Evolutionary conservation across 2,888 invertebrate species (phyloP).

Genomic region (Hirtodrosophila histrioides): DNA sequence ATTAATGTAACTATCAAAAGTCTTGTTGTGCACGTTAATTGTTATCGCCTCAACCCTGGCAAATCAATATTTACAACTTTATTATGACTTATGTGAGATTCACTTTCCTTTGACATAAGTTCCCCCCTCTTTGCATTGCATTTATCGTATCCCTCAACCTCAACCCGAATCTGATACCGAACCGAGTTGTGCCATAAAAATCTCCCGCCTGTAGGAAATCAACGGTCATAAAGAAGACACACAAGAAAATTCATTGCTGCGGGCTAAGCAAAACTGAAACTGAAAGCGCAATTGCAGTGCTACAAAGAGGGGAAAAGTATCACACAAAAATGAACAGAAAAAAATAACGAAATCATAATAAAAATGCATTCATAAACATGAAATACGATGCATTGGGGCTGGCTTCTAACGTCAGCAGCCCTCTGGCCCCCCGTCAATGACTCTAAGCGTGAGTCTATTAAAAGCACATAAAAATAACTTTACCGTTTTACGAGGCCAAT

Average conservation of each 20-base stretch:
- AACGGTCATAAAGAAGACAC: conserved; percentile 58
- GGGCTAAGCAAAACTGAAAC: conserved; percentile 40
- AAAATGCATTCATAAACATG: conserved; percentile 81
- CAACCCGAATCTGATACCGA: conserved; percentile 13
- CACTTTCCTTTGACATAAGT: conserved; percentile 10
- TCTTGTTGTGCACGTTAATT: conserved; percentile 31
- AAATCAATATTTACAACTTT: conserved; percentile 74
- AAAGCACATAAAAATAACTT: conserved; percentile 79
- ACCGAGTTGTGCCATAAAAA: conserved; percentile 42
- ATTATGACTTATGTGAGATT: conserved; percentile 51
- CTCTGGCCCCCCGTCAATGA: conserved; percentile 3
- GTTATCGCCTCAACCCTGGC: conserved; percentile 27
- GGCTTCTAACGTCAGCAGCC: conserved; percentile 26
- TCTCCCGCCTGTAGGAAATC: conserved; percentile 46
- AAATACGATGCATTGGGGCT: conserved; percentile 64
- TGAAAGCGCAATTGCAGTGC: conserved; percentile 23
- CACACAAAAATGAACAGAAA: conserved; percentile 4
- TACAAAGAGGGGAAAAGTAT: neutral
- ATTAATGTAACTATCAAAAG: conserved; percentile 30
- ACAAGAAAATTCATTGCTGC: conserved; percentile 45
- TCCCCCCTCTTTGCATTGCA: neutral
- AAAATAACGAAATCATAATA: conserved; percentile 62
- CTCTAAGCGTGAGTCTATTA: conserved; percentile 76
- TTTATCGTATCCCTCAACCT: neutral
- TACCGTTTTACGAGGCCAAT: conserved; percentile 61